Evolutionary conservation across 2,888 invertebrate species (phyloP), one percentile per base, ranked within the genome.

Genomic region (Prosapia bicincta): DNA sequence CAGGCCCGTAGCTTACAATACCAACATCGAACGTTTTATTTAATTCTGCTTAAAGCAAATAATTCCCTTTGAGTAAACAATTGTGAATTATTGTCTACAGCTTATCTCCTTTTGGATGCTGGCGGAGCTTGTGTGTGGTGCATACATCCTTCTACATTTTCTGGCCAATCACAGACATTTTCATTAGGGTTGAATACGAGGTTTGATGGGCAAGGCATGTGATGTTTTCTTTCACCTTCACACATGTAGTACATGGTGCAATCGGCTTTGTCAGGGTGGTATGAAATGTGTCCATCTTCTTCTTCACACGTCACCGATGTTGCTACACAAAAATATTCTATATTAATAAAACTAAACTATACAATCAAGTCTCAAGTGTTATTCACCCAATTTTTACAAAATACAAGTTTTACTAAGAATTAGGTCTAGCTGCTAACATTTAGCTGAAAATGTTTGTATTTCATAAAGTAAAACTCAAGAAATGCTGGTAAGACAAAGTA

Each of bases 191-290:
- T 97, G 86, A 97, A 97, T 15, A 97, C 97, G 78, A 97, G 88
- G 86, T 97, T 95, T 71, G 91, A 90, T 7, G 97, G 97, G 84
- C 96, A 97, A 68, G 97, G 96, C 97, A 97, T 97, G 86, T 97
- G 97, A 83, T 97, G 97, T 84, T 96, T 96, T 73, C 96, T 89
- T 84, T 96, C 96, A 32, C 97, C 97, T 86, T 97, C 96, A 83
- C 97, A 97, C 96, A 97, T 96, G 87, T 94, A 97, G 86, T 97
- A 97, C 89, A 93, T 94, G 74, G 95, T 95, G 85, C 97, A 97
- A 84, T 97, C 96, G 26, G 91, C 92, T 84, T 93, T 93, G 86
- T 97, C 97, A 1, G 91, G 89, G 84, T 97, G 96, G 85, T 97
- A 97, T 77, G 95, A 96, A 78, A 97, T 97, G 85, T 96, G 96